Base-by-base conservation (phyloP, 2,888 invertebrate genomes). In the Petrolisthes cinctipes region DNA sequence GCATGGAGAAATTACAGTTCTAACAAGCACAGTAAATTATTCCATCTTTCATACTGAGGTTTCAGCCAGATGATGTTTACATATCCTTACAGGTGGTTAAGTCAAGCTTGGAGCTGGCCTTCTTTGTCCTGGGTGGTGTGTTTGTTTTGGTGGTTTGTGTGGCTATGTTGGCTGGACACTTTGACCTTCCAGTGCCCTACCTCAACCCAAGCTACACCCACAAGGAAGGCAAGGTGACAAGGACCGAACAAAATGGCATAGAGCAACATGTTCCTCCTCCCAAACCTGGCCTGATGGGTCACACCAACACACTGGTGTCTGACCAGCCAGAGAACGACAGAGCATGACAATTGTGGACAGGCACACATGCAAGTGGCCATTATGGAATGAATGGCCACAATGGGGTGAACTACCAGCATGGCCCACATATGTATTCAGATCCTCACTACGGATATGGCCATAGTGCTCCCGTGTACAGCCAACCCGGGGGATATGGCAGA, bases 271-370 rank as follows among this genome's bases (percentile, higher is more conserved):
- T 17, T 17, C n/a, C 54, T 3, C 20, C 53, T 5, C 81, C 20
- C 76, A 87, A 73, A 51, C 57, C 83, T 14, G 83, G 83, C 11
- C 51, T 83, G n/a, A 66, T 83, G 5, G 86, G 86, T 9, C 83
- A 83, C 23, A 51, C 23, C 61, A 87, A 87, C 73, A 73, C 86
- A 7, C 20, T 81, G 71, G 83, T 86, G 7, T 54, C 86, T 66
- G 83, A 82, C 14, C 17, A 86, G 81, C 82, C 82, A 5, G 86
- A 86, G 51, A 79, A 79, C 23, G 83, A 87, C 51, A 14, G n/a
- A 9, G 86, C 83, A 54, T 83, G 86, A 83, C 76, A 83, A 56
- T 37, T 51, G 23, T 78, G 86, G 86, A 83, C 86, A 87, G 86
- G 68, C 86, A 68, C 86, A 83, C 82, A 87, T 73, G 37, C 83